Conservation (phyloP, 2,888 invertebrate species). For the Leptinotarsa juncta region DNA sequence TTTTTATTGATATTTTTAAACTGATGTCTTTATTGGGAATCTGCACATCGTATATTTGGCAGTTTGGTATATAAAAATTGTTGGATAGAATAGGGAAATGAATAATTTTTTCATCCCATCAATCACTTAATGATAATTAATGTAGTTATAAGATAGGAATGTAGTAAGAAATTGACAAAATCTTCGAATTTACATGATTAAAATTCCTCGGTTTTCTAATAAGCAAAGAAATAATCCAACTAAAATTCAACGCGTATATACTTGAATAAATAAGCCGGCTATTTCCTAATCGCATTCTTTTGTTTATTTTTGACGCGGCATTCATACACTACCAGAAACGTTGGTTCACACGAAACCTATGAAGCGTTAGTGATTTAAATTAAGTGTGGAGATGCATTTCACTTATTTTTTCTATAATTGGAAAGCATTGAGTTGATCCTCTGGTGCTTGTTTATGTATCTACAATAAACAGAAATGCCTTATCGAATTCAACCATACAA, state of each 20-base stretch:
- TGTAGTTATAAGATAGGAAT: neutral
- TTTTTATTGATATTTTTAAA: neutral
- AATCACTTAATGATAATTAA: neutral
- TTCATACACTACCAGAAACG: neutral
- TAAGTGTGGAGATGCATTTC: slow-evolving; percentile 1
- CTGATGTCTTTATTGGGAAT: neutral
- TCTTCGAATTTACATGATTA: slow-evolving; percentile 8
- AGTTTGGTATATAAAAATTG: neutral
- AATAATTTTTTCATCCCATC: neutral
- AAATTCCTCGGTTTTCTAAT: slow-evolving; percentile 7
- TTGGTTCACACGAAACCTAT: slow-evolving; percentile 4
- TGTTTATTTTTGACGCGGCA: slow-evolving; percentile 32
- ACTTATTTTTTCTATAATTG: neutral
- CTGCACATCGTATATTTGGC: neutral
- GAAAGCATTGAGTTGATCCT: neutral
- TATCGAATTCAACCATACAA: too few species aligned
- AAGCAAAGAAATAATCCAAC: neutral
- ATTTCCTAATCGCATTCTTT: slow-evolving; percentile 37
- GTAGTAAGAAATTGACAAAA: slow-evolving; percentile 4
- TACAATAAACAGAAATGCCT: too few species aligned
- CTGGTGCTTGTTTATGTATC: too few species aligned
- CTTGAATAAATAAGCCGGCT: slow-evolving; percentile 22
- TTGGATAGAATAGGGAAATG: neutral
- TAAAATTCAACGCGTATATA: neutral
- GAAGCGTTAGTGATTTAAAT: slow-evolving; percentile 1